Evolutionary conservation across 2,888 invertebrate genomes (phyloP), one percentile per base, ranked within the genome.

Genomic region (Diadromus collaris): DNA sequence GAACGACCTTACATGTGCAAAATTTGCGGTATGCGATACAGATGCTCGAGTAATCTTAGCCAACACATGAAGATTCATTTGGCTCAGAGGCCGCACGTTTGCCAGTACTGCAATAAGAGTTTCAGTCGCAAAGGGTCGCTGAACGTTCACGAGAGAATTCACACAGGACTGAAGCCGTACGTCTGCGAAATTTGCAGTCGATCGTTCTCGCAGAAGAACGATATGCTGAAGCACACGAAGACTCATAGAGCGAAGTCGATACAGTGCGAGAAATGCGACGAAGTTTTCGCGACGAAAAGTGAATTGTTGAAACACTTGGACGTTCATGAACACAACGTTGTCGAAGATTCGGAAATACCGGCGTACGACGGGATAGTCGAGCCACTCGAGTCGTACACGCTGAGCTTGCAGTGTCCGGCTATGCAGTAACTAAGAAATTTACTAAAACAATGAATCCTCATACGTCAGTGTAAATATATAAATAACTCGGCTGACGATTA

Each of bases 51-150:
- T 60, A 88, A 89, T 83, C 83, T 90, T 7, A 85, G 84, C 63
- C 90, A 90, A 67, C 90, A 89, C 61, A 85, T 86, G 83, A 86
- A 85, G 74, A 86, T 83, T 19, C 90, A 90, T 81, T 83, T 82
- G 1, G 84, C 85, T 44, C 69, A 84, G 16, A 83, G 86, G 58
- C 87, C 88, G 5, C 85, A 87, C 68, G 79, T 80, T 54, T 90
- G 90, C 70, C 65, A 73, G 3, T 85, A 83, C 54, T 90, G 90
- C 69, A 72, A 80, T 7, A 89, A 89, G 76, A 70, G 81, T 46
- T 90, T 90, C 71, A 84, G 85, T 24, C 86, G 90, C 0, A 89
- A 87, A 72, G 85, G 86, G 10, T 83, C 89, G 13, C 74, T 90
- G 16, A 84, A 73, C 13, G 85, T 89, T 10, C 89, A 90, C 74